A percentile compares a stretch with the other conserved stretches of the same genome.
phyloP scores from a whole-genome alignment of 2,888 invertebrate species.

The Trichacis sp. region DNA sequence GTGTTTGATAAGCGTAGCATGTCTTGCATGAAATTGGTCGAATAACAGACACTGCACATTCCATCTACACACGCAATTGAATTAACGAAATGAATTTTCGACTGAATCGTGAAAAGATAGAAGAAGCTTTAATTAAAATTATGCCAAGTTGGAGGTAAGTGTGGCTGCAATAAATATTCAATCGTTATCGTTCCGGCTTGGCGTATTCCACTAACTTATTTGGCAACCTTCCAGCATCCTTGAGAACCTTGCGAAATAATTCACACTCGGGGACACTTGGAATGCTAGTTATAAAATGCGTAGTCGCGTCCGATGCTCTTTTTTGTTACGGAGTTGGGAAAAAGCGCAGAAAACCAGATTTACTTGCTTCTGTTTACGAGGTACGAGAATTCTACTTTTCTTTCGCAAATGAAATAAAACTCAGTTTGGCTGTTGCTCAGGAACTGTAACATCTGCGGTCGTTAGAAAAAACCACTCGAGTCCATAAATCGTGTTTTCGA shows the following conservation, averaged over 20 bases:
- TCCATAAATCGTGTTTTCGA: too few relatives aligned
- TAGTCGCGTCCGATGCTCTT: not conserved
- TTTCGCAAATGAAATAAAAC: too few relatives aligned
- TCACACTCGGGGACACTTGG: not conserved
- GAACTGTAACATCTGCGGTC: too few relatives aligned
- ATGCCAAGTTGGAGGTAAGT: not conserved
- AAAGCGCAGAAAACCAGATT: too few relatives aligned
- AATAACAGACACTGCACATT: too few relatives aligned
- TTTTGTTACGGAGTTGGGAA: not conserved
- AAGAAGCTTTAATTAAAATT: not conserved
- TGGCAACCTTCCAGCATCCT: conserved; percentile 3
- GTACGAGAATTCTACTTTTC: too few relatives aligned
- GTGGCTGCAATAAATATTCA: not conserved
- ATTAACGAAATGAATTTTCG: not conserved
- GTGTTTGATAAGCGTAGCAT: too few relatives aligned
- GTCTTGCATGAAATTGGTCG: too few relatives aligned
- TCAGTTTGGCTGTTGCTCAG: too few relatives aligned
- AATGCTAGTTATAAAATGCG: not conserved
- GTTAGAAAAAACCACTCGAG: too few relatives aligned
- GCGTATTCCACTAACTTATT: conserved; percentile 10
- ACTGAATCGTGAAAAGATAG: not conserved
- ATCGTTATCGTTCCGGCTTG: conserved; percentile 3
- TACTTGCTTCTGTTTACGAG: too few relatives aligned
- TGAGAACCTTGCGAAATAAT: conserved; percentile 6
- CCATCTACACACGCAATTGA: not conserved